Evolutionary conservation across 2,888 invertebrate species (phyloP).

Genomic region (Dynastes tityus): DNA sequence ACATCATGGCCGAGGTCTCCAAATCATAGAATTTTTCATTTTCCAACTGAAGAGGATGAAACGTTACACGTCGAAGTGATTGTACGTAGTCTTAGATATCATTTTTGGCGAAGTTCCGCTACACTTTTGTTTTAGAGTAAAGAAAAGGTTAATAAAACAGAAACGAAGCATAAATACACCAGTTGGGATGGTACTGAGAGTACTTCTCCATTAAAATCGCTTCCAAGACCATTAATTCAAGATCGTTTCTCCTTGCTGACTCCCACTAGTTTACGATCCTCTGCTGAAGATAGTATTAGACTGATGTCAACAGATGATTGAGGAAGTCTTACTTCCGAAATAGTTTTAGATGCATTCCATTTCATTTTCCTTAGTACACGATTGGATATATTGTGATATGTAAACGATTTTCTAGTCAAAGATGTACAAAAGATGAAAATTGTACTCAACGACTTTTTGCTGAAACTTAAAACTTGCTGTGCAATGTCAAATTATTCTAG

Average conservation of each 20-base stretch:
- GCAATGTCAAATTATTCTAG: constrained; percentile 32
- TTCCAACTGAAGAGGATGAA: constrained; percentile 71
- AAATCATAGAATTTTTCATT: constrained; percentile 73
- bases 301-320: constrained; percentile 71
- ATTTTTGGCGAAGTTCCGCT: not conserved
- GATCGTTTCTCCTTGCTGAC: constrained; percentile 73
- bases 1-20: constrained; percentile 81
- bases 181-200: constrained; percentile 66
- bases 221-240: constrained; percentile 63
- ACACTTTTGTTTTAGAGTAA: constrained; percentile 57
- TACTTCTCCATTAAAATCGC: constrained; percentile 63
- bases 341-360: not conserved
- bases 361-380: constrained; percentile 4
- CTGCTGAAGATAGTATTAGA: constrained; percentile 74
- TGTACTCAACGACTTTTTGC: constrained; percentile 23
- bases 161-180: constrained; percentile 65
- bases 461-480: constrained; percentile 21
- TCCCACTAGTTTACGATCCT: constrained; percentile 72
- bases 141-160: constrained; percentile 59
- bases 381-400: constrained; percentile 40
- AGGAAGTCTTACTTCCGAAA: constrained; percentile 44
- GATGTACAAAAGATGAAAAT: constrained; percentile 30
- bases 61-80: constrained; percentile 68
- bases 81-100: constrained; percentile 58
- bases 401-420: constrained; percentile 42